A percentile compares a stretch with the other conserved stretches of the same genome.
These are phyloP conservation scores for Drosophila mettleri DNA, from an alignment of 2,888 invertebrate species.

Conservation along the genomic window DNA sequence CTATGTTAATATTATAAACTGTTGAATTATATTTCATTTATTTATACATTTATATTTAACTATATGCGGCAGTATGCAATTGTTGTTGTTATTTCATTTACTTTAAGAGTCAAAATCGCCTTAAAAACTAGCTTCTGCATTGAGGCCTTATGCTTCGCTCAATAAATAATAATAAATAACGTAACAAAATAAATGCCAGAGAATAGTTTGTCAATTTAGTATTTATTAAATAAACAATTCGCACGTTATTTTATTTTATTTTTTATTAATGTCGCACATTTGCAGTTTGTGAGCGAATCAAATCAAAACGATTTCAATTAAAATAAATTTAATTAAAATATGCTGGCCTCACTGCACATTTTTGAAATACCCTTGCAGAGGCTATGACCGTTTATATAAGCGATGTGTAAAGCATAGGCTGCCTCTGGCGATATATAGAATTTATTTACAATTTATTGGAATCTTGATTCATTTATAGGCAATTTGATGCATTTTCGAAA, in stretches of 20 bases:
- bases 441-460: too few species aligned
- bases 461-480: too few species aligned
- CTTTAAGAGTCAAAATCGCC: conserved; percentile 3
- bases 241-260: too few species aligned
- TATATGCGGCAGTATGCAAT: conserved; percentile 20
- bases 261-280: conserved; percentile 9
- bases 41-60: conserved; percentile 39
- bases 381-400: not conserved
- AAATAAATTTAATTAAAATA: conserved; percentile 71
- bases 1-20: conserved; percentile 26
- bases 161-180: not conserved
- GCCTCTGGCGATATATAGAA: too few species aligned
- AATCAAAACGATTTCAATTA: conserved; percentile 62
- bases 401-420: not conserved
- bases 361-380: not conserved
- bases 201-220: conserved; percentile 36
- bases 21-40: conserved; percentile 9
- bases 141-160: not conserved
- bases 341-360: conserved; percentile 26
- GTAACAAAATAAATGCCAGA: not conserved
- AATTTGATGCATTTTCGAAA: too few species aligned
- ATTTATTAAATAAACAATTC: conserved; percentile 29
- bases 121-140: not conserved
- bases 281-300: conserved; percentile 34
- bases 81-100: conserved; percentile 24